phyloP scores from a whole-genome alignment of 2,113 vertebrate species.

The Glaucidium brasilianum region DNA sequence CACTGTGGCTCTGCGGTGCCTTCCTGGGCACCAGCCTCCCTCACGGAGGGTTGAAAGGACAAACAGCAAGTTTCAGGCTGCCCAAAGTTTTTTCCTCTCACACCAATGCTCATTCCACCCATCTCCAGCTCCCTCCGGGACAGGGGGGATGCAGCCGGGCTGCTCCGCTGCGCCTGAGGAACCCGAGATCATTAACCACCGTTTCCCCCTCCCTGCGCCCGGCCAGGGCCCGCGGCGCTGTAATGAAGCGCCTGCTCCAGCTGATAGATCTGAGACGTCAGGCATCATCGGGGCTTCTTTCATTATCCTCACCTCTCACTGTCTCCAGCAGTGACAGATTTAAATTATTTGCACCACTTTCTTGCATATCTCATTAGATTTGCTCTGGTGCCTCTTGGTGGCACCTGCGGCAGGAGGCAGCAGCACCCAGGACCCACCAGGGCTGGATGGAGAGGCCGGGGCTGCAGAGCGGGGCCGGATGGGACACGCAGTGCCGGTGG shows the following conservation, averaged over 20 bases:
- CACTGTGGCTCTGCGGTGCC: rapidly evolving
- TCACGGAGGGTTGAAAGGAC: too few relatives aligned
- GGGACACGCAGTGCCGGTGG: too few relatives aligned
- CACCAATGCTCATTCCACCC: rapidly evolving
- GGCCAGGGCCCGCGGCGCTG: rapidly evolving
- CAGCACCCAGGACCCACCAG: neutral
- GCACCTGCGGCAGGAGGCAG: neutral
- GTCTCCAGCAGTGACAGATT: neutral
- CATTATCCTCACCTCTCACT: neutral
- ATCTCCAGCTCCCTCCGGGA: neutral
- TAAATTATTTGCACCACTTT: neutral
- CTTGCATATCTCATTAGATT: neutral
- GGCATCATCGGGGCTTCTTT: neutral
- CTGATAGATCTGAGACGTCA: neutral
- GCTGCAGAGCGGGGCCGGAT: neutral
- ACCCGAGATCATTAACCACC: rapidly evolving
- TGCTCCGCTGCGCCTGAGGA: neutral
- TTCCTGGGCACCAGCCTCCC: neutral
- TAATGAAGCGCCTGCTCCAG: neutral
- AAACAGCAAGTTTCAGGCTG: rapidly evolving
- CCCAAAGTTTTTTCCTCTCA: neutral
- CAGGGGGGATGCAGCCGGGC: neutral
- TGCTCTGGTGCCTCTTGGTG: neutral
- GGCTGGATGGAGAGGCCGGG: rapidly evolving
- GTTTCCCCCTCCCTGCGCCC: neutral